Evolutionary conservation across 2,888 invertebrate species (phyloP), one percentile per base, ranked within the genome.

Genomic region (Lepeophtheirus nordmannii): DNA sequence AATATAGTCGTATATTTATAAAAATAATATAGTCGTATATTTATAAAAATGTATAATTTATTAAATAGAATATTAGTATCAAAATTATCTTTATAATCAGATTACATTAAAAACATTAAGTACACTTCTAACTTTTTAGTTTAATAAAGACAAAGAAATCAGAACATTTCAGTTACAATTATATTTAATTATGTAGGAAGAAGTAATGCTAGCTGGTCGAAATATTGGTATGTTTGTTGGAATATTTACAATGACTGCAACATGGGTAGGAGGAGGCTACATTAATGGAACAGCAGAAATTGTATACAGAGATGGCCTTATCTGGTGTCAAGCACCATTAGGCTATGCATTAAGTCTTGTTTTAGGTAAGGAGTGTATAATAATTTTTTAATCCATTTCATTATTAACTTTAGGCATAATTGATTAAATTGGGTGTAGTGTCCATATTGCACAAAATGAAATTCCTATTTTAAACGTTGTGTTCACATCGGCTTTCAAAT

Each of bases 221-320:
- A 96, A 94, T 74, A 96, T 98, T 73, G 91, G 97, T 9, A 81
- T 96, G 64, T 87, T 97, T 74, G 96, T 98, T 67, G 97, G 97
- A 61, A 91, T 96, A 72, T 97, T 98, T 74, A 98, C 97, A 39
- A 98, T 98, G 97, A 98, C 97, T 90, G 96, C 97, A 60, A 98
- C 97, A 17, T 98, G 98, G 97, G 97, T 98, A 65, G 98, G 97
- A 69, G 97, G 98, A 58, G 97, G 96, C 63, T 98, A 97, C 80
- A 98, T 98, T 76, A 98, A 98, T 76, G 97, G 97, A 69, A 96
- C 97, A 20, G 94, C 97, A 37, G 97, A 98, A 79, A 89, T 89
- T 60, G 90, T 97, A 73, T 96, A 90, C 79, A 89, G 89, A 56
- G 83, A 82, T 68, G 94, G 93, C 1, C 79, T 97, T 73, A 84